Conservation (phyloP, 2,888 invertebrate genomes). For the Eupithecia insigniata region DNA sequence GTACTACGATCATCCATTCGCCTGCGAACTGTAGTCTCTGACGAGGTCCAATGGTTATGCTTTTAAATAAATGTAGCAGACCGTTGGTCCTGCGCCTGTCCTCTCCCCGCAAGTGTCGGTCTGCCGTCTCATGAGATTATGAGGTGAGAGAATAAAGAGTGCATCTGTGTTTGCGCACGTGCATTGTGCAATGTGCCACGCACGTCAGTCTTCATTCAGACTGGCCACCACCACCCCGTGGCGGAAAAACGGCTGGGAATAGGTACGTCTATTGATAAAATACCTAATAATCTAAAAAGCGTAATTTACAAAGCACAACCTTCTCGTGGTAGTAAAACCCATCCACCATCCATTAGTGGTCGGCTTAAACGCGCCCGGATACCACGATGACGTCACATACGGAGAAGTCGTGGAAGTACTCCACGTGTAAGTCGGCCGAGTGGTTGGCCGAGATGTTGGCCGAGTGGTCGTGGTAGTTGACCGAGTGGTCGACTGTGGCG, state of each 20-base stretch:
- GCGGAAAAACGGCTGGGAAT: neutral
- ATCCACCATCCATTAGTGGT: constrained; percentile 60
- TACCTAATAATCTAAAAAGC: neutral
- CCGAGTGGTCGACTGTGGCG: constrained; percentile 42
- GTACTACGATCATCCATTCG: neutral
- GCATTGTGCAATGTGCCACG: neutral
- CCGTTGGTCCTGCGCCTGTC: neutral
- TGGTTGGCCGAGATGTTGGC: constrained; percentile 22
- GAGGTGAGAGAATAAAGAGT: no score
- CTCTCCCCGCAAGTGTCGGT: neutral
- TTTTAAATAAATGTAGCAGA: neutral
- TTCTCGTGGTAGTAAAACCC: constrained; percentile 55
- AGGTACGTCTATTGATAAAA: neutral
- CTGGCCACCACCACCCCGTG: no score
- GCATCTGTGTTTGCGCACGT: neutral
- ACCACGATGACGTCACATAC: constrained; percentile 51
- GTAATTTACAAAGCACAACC: constrained; percentile 57
- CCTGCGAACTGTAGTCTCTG: neutral
- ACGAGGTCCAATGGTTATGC: neutral
- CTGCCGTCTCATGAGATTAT: neutral
- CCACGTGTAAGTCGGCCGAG: constrained; percentile 31
- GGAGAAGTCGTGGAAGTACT: constrained; percentile 43
- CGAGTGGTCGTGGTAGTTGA: constrained; percentile 19
- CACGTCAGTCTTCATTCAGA: no score
- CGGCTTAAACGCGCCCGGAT: constrained; percentile 30